Evolutionary conservation across 2,113 vertebrate genomes (phyloP), one percentile per base, ranked within the genome.

Genomic region (Hipposideros armiger): DNA sequence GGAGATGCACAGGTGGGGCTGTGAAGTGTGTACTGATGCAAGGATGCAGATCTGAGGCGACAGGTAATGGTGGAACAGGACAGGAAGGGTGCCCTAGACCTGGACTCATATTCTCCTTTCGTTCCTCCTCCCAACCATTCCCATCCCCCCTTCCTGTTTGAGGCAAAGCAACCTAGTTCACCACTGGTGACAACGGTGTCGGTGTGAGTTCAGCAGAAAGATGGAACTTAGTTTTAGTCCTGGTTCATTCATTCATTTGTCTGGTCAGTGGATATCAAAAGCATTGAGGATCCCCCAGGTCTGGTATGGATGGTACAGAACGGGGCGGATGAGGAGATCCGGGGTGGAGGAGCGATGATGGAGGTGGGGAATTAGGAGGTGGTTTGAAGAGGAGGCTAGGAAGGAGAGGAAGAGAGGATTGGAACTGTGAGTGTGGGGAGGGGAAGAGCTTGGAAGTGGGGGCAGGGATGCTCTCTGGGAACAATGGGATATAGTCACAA

Each of bases 401-500:
- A 36, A 80, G 60, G 93, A 66, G 74, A 80, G 80, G 83, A 50
- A 74, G 45, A 64, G 67, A 70, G 62, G 82, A 13, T 36, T 85
- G 81, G 88, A 90, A 45, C 73, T 87, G 36, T 56, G 90, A 45
- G 73, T 45, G 1, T 87, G 36, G 47, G 30, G 72, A 60, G 72
- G 60, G 58, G 50, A 83, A 90, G 36, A 50, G n/a, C 73, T 88
- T 78, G 67, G 67, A 81, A 24, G 88, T 86, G 96, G 96, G 96
- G 97, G 97, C 78, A 91, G 97, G 97, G 97, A 73, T 87, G 87
- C 67, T 85, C 19, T 58, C 36, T 28, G 60, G 73, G 87, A 97
- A 98, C 97, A 98, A 98, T 96, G 93, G 78, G 91, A 91, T 73
- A 22, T 36, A 96, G 97, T 98, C 94, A 97, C 77, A 77, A 87